Evolutionary conservation across 1,140 invertebrate species (phyloP).

Genomic region (Cydia strobilella): DNA sequence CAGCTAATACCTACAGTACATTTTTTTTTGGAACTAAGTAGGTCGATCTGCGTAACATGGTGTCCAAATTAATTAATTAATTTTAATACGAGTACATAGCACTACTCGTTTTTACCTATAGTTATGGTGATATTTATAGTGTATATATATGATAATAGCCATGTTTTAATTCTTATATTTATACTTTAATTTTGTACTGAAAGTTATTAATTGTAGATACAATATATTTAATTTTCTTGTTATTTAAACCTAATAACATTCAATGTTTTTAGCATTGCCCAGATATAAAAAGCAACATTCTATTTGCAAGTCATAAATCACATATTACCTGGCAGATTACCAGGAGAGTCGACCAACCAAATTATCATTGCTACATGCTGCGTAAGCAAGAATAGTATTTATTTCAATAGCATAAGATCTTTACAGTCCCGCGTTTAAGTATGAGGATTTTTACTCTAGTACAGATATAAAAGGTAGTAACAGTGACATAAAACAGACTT

Average conservation of each 20-base stretch:
- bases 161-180: no score
- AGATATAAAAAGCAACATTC: constrained; percentile 44
- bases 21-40: no score
- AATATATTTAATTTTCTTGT: no score
- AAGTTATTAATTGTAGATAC: no score
- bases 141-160: no score
- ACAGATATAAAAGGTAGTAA: not conserved
- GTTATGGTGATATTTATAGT: no score
- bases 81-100: no score
- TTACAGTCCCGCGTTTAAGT: not conserved
- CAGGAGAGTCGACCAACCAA: constrained; percentile 14
- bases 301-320: constrained; percentile 70
- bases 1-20: no score
- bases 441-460: not conserved
- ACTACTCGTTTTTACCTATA: no score
- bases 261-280: constrained; percentile 19
- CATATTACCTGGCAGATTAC: constrained; percentile 70
- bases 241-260: constrained; percentile 28
- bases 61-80: no score
- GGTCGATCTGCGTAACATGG: no score
- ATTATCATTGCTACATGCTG: not conserved
- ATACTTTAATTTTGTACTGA: no score
- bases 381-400: constrained; percentile 8
- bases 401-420: not conserved
- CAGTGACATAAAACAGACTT: not conserved